Base-by-base conservation (phyloP, 2,888 invertebrate genomes). In the Cremastinae sp. region DNA sequence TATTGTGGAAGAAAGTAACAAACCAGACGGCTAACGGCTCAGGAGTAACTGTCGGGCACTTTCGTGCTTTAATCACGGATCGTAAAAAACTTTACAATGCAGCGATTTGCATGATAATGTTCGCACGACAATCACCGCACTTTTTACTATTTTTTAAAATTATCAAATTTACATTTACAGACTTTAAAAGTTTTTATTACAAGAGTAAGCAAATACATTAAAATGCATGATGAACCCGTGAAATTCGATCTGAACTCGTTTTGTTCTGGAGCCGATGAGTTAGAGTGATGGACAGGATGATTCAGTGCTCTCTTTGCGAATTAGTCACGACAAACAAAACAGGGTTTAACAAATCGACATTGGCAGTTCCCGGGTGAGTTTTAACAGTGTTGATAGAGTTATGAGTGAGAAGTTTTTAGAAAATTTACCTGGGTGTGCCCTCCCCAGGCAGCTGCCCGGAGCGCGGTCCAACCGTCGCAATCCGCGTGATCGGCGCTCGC, bases 371-470 rank as follows among this genome's bases (percentile, higher is more conserved):
- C 74, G 79, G 78, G 77, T 75, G 79, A 77, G 79, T 81, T 79
- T 79, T 80, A 80, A 79, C 78, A 81, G 79, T 78, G 78, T 81
- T 78, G 80, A 28, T 5, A 28, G 28, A n/a, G n/a, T n/a, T n/a
- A n/a, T 79, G 79, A 80, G 79, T 74, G 81, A 75, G 77, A 79
- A 71, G 75, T 79, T 78, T 74, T 81, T 81, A 80, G 82, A 80
- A 78, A 80, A 81, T 81, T 89, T 86, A 94, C 94, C 91, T 96
- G 95, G 0, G 95, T 95, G 85, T 98, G 98, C 0, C 98, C 98
- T 56, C 97, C 98, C 98, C 98, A 98, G 9, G 98, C 97, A 16
- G 98, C 97, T 2, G 98, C 97, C 69, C 98, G 91, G 55, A 97
- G 91, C 10, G 97, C 96, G 37, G 96, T 96, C 98, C 97, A 97